These are phyloP conservation scores for Hydropotes inermis DNA, from an alignment of 2,113 vertebrate genomes.

Conservation along the genomic window DNA sequence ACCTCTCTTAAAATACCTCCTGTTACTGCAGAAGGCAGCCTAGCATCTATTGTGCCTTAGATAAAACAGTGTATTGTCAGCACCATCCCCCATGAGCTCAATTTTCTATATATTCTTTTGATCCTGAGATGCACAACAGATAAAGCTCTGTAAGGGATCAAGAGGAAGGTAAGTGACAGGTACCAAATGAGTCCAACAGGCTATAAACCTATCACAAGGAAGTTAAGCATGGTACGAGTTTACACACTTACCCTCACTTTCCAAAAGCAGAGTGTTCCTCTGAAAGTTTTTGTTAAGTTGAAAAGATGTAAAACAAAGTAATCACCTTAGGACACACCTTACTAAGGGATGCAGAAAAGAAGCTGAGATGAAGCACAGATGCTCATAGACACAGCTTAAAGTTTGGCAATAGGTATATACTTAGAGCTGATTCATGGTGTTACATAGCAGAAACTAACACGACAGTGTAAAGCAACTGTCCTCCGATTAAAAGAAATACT, in stretches of 20 bases:
- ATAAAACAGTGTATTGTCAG: neutral
- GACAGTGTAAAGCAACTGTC: neutral
- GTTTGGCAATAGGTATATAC: neutral
- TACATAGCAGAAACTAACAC: neutral
- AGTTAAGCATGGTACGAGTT: constrained; percentile 18
- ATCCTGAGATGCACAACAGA: constrained; percentile 44
- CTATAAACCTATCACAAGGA: constrained; percentile 43
- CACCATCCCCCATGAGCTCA: neutral
- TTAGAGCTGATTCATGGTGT: neutral
- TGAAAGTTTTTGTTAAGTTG: neutral
- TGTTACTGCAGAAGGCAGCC: neutral
- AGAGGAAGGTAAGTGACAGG: constrained; percentile 50
- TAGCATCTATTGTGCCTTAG: neutral
- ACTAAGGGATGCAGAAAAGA: neutral
- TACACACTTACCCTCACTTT: neutral
- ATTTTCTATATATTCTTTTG: neutral
- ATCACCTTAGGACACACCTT: neutral
- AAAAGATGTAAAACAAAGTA: neutral
- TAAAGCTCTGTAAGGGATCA: constrained; percentile 6
- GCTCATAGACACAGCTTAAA: neutral
- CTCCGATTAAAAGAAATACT: neutral
- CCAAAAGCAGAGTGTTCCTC: neutral
- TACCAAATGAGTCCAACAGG: constrained; percentile 43
- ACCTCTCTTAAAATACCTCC: neutral
- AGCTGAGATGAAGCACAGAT: neutral